phyloP scores from a whole-genome alignment of 2,797 vertebrate genomes.

The Pseudochirops cupreus region DNA sequence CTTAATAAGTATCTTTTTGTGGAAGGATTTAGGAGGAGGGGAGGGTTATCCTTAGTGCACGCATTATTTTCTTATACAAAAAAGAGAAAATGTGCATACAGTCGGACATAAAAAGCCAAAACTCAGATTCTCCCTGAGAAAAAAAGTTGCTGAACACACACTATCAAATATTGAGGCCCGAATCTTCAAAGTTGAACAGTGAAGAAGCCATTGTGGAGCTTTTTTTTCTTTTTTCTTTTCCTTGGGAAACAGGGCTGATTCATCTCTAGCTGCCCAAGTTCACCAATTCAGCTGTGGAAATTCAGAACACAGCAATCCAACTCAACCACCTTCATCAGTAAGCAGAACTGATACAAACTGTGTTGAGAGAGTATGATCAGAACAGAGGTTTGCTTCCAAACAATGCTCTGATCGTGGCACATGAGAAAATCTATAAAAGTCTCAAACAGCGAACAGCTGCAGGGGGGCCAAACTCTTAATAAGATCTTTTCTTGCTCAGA shows the following conservation, averaged over 20 bases:
- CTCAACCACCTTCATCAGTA: slow-evolving; percentile 16
- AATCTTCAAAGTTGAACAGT: slow-evolving; percentile 55
- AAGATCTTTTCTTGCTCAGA: not conserved
- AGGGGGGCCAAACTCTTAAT: not conserved
- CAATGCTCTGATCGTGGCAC: fast-evolving
- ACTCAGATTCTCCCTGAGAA: slow-evolving; percentile 39
- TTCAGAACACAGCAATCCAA: slow-evolving; percentile 22
- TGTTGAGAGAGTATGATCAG: not conserved
- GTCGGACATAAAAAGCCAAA: slow-evolving; percentile 56
- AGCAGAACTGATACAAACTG: not conserved
- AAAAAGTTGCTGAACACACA: slow-evolving; percentile 30
- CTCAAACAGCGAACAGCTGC: not conserved
- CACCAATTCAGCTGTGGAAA: slow-evolving; percentile 62
- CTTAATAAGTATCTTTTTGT: slow-evolving; percentile 78
- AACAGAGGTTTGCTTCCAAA: not conserved
- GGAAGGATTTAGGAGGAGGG: slow-evolving; percentile 37
- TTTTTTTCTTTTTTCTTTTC: slow-evolving; percentile 12
- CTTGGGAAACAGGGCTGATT: slow-evolving; percentile 65
- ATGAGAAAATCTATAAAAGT: slow-evolving; percentile 24
- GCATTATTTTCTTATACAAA: slow-evolving; percentile 61
- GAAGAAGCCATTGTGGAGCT: slow-evolving; percentile 61
- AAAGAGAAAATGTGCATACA: slow-evolving; percentile 60
- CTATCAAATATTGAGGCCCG: slow-evolving; percentile 43
- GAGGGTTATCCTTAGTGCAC: not conserved
- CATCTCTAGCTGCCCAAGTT: slow-evolving; percentile 57